Conservation (phyloP, 2,113 vertebrate genomes). For the Ciconia maguari region DNA sequence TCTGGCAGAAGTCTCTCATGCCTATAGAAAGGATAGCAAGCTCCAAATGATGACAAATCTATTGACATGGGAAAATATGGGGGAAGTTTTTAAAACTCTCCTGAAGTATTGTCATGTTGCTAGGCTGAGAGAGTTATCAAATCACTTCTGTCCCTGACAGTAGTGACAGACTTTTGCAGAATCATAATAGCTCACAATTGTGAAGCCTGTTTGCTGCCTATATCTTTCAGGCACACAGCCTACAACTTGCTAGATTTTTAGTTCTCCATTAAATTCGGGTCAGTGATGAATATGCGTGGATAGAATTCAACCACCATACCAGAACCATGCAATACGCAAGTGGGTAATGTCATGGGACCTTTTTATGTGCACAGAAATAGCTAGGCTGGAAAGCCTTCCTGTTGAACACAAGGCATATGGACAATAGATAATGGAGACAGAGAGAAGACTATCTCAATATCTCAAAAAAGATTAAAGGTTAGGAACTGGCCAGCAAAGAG, state of each 20-base stretch:
- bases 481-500: background rate
- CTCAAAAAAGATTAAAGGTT: background rate
- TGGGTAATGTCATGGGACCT: background rate
- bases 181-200: background rate
- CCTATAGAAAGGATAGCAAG: background rate
- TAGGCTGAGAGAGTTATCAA: background rate
- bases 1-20: background rate
- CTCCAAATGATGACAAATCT: background rate
- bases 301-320: background rate
- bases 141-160: background rate
- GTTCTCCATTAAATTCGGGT: background rate
- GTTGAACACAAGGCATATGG: background rate
- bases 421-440: background rate
- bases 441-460: background rate
- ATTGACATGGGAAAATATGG: background rate
- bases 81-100: background rate
- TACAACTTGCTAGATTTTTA: background rate
- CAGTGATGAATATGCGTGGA: background rate
- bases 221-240: background rate
- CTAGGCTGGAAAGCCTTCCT: background rate
- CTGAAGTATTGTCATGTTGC: background rate
- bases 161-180: background rate
- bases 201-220: background rate
- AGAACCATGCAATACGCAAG: background rate
- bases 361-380: background rate